Evolutionary conservation across 1,140 invertebrate genomes (phyloP), one percentile per base, ranked within the genome.

Genomic region (Stegodyphus mimosarum): DNA sequence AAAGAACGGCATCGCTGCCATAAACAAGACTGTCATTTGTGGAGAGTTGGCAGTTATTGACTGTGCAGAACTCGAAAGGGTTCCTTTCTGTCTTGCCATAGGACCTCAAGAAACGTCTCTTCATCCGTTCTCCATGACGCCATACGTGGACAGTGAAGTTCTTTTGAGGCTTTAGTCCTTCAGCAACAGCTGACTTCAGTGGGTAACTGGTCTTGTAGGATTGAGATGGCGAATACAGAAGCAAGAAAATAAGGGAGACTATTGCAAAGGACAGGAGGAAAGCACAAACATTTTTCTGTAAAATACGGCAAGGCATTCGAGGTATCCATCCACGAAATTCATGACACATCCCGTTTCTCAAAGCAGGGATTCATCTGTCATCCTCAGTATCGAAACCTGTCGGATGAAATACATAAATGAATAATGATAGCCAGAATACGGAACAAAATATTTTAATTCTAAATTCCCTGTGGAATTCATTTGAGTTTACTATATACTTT

Each of bases 51-150:
- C 93, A 94, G 80, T 93, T 92, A 7, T 90, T 90, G 5, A 93
- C 92, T 10, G 92, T 90, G 88, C 93, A 94, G 66, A 89, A 87
- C 53, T 91, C 89, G 89, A 93, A 93, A 0, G 93, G 93, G 81
- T 92, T 89, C 17, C 88, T 86, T 6, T 69, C 55, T 6, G 51
- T 48, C 5, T 64, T 72, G 6, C 88, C 88, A 33, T 86, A 89
- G 2, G 81, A 81, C 48, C 84, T 81, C 2, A 89, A 63, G 15
- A 89, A 87, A 9, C 89, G 76, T 50, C 87, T 86, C 67, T 89
- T 85, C 72, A 89, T 86, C 6, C 84, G 74, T 7, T 84, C 77
- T 0, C 88, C 88, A 51, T 87, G 77, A 13, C 87, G 77, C 89
- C 89, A 89, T 5, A 89, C 70, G 6, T 87, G 84, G 18, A 89